Percentiles rank a stretch among this genome's conserved stretches.
Conservation (phyloP, 2,888 invertebrate species). For the Clanis bilineata region DNA sequence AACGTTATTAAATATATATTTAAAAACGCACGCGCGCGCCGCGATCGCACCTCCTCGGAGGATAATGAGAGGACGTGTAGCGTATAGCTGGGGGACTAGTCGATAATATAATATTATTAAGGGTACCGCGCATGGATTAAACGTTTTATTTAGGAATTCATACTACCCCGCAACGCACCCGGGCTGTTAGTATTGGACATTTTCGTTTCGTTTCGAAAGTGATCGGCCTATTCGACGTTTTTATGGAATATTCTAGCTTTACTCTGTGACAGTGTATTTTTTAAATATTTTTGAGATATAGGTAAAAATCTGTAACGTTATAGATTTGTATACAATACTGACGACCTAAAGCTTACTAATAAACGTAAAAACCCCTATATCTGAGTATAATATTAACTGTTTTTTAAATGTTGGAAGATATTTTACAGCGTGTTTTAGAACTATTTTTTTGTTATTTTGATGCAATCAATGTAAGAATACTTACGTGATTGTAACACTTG, state of each 20-base stretch:
- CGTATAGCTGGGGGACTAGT: conserved; percentile 6
- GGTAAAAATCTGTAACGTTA: not conserved
- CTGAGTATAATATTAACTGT: too few relatives aligned
- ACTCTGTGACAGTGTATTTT: not conserved
- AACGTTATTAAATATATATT: conserved; percentile 57
- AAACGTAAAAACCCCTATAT: not conserved
- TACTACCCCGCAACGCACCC: not conserved
- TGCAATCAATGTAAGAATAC: too few relatives aligned
- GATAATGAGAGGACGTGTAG: not conserved
- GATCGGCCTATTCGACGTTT: not conserved
- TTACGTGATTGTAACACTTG: too few relatives aligned
- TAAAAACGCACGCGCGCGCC: conserved; percentile 70
- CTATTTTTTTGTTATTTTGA: too few relatives aligned
- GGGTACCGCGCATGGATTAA: not conserved
- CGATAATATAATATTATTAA: not conserved
- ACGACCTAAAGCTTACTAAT: not conserved
- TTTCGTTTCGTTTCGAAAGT: too few relatives aligned
- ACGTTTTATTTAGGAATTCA: not conserved
- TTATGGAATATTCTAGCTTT: not conserved
- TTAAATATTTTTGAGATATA: not conserved
- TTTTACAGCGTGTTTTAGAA: too few relatives aligned
- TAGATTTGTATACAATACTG: not conserved
- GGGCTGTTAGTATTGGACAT: not conserved
- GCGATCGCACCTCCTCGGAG: conserved; percentile 36
- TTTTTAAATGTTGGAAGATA: too few relatives aligned